Evolutionary conservation across 2,113 vertebrate species (phyloP), one percentile per base, ranked within the genome.

Genomic region (Chelonoidis abingdonii): DNA sequence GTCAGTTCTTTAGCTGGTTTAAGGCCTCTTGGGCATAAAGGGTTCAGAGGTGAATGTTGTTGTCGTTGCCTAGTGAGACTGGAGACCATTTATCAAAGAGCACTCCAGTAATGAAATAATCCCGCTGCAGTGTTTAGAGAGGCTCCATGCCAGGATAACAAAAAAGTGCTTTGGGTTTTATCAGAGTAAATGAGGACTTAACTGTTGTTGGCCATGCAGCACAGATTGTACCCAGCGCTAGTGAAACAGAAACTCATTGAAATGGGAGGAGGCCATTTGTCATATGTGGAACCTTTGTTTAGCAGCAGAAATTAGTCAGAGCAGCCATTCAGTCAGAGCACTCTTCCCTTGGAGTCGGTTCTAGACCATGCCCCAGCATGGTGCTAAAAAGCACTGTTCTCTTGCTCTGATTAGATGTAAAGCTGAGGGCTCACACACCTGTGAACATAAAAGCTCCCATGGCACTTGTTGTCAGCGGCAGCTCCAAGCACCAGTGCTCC

Each of bases 41-140:
- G 85, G 80, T 95, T 97, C 87, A 86, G 87, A 93, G 81, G 54
- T 92, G 89, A 93, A 85, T 75, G 47, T 27, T 52, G 29, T 59
- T 76, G 12, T 94, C 89, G 49, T 94, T 89, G 79, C 87, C 75
- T 89, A 78, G 16, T 31, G 17, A 83, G 50, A 83, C 80, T 84
- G 22, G 54, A 94, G 31, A 87, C n/a, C 16, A 56, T 97, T 87
- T 86, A 93, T 97, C 93, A 94, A 88, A 82, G 21, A 92, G 49
- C 49, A 38, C 47, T 89, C 44, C 16, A 95, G 79, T 85, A 86
- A 85, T 96, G 94, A 97, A 31, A 22, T 87, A 89, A 93, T 62
- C 38, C 89, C 29, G 94, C 84, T 41, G 22, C 82, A 90, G 82
- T 92, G 17, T 96, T 97, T 95, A 83, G n/a, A n/a, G 49, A 93